A percentile compares a stretch with the other conserved stretches of the same genome.
Evolutionary conservation across 2,888 invertebrate genomes (phyloP).

Genomic region (Ommatoiulus sabulosus): DNA sequence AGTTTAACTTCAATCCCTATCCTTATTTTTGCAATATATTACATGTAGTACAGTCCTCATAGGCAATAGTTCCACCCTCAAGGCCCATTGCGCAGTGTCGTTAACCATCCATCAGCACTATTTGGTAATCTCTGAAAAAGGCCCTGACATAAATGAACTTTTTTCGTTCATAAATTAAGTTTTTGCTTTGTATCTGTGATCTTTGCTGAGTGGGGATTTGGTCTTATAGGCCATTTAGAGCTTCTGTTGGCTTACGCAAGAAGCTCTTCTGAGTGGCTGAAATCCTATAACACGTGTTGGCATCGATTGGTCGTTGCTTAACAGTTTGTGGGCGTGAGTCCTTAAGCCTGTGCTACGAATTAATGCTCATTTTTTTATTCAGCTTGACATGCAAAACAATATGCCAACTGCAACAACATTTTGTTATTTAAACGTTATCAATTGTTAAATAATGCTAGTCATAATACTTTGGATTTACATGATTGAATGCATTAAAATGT

Average conservation of each 20-base stretch:
- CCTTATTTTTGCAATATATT: background rate
- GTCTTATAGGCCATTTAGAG: constrained; percentile 34
- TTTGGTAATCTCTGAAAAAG: constrained; percentile 2
- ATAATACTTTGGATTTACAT: too few relatives aligned
- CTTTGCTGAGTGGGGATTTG: constrained; percentile 34
- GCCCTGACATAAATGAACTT: constrained; percentile 34
- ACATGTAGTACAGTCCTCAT: background rate
- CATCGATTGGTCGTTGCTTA: background rate
- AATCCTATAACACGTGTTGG: background rate
- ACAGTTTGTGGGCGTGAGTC: background rate
- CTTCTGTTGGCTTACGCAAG: background rate
- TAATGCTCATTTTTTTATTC: background rate
- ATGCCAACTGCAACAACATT: too few relatives aligned
- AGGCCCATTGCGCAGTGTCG: background rate
- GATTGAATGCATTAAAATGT: too few relatives aligned
- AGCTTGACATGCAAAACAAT: too few relatives aligned
- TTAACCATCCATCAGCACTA: constrained; percentile 10
- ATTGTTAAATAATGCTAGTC: too few relatives aligned
- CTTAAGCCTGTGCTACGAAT: background rate
- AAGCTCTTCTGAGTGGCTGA: background rate
- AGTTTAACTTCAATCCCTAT: background rate
- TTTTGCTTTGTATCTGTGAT: constrained; percentile 14
- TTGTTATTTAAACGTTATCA: too few relatives aligned
- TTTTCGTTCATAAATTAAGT: constrained; percentile 27
- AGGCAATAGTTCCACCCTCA: background rate